Evolutionary conservation across 2,113 vertebrate species (phyloP).

Genomic region (Barbus barbus): DNA sequence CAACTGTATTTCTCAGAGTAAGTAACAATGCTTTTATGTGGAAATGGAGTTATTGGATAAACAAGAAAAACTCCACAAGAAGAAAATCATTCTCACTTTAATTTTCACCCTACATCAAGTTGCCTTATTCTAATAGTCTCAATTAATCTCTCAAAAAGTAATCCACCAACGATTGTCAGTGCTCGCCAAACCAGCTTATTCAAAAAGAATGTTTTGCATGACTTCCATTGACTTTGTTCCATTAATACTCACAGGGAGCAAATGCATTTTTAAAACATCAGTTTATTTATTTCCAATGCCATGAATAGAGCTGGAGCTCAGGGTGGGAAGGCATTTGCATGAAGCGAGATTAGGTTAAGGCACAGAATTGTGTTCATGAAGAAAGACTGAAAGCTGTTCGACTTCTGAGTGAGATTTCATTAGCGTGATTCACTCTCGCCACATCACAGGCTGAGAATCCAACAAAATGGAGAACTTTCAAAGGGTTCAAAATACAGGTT

Average conservation of each 20-base stretch:
- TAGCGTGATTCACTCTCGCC: constrained; percentile 46
- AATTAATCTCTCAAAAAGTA: constrained; percentile 57
- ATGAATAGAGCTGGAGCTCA: constrained; percentile 37
- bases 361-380: constrained; percentile 53
- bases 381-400: constrained; percentile 54
- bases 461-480: constrained; percentile 30
- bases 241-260: constrained; percentile 44
- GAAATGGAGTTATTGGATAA: constrained; percentile 21
- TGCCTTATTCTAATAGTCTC: constrained; percentile 52
- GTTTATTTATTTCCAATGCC: constrained; percentile 34
- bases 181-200: constrained; percentile 49
- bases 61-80: constrained; percentile 29
- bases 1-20: neutral
- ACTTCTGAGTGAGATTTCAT: constrained; percentile 54
- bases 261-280: constrained; percentile 35
- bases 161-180: constrained; percentile 53
- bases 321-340: constrained; percentile 45
- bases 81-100: constrained; percentile 50
- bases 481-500: constrained; percentile 37
- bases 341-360: constrained; percentile 51
- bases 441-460: constrained; percentile 32
- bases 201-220: constrained; percentile 46
- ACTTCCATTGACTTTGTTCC: constrained; percentile 28
- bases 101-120: constrained; percentile 53
- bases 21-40: neutral